phyloP scores from a whole-genome alignment of 2,113 vertebrate species.

The Sphaerodactylus townsendi region DNA sequence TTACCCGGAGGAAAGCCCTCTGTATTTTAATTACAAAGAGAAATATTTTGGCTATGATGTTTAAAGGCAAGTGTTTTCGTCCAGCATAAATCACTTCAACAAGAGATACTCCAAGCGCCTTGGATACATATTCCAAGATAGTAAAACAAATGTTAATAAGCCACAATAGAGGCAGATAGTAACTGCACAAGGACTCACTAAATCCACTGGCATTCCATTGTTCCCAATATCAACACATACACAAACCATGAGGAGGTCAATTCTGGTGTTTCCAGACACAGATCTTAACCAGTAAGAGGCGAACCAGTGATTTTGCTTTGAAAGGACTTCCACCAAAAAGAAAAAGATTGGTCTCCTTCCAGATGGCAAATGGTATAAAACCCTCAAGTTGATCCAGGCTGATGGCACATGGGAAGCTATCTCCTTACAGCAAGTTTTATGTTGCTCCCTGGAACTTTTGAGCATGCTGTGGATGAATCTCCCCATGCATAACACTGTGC shows the following conservation, averaged over 20 bases:
- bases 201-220: too few relatives aligned
- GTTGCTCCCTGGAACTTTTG: neutral
- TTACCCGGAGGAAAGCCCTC: slow-evolving; percentile 90
- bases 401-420: neutral
- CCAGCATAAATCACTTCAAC: neutral
- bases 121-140: too few relatives aligned
- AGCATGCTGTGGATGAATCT: neutral
- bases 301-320: neutral
- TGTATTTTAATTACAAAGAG: slow-evolving; percentile 55
- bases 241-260: too few relatives aligned
- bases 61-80: neutral
- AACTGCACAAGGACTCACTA: too few relatives aligned
- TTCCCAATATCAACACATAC: too few relatives aligned
- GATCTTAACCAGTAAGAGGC: too few relatives aligned
- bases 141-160: too few relatives aligned
- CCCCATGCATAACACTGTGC: neutral
- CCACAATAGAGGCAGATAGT: too few relatives aligned
- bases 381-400: neutral
- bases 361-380: neutral
- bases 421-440: neutral
- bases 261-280: too few relatives aligned
- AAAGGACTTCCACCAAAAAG: neutral
- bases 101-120: too few relatives aligned
- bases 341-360: neutral
- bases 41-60: neutral